A percentile compares a stretch with the other conserved stretches of the same genome.
Conservation (phyloP, 2,888 invertebrate genomes). For the Syritta pipiens region DNA sequence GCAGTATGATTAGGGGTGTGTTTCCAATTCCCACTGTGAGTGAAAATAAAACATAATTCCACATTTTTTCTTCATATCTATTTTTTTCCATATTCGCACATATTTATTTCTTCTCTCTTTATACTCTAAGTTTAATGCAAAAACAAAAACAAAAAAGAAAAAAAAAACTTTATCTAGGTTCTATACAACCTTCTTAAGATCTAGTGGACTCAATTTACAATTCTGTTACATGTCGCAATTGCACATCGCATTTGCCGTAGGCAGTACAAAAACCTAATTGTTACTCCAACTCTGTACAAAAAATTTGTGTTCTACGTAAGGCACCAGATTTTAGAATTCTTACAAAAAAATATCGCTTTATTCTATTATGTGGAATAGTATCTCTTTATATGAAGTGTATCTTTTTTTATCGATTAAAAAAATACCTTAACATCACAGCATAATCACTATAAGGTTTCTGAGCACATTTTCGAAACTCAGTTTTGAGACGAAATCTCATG, state of each 20-base stretch:
- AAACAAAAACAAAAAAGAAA: neutral
- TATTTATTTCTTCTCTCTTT: neutral
- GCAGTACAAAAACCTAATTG: slow-evolving; percentile 9
- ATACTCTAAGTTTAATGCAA: neutral
- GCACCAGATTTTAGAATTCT: slow-evolving; percentile 29
- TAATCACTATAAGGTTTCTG: slow-evolving; percentile 56
- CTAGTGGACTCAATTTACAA: slow-evolving; percentile 50
- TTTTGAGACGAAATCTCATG: slow-evolving; percentile 39
- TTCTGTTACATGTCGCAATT: neutral
- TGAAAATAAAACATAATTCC: too few species aligned
- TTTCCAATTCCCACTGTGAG: too few species aligned
- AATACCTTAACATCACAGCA: slow-evolving; percentile 66
- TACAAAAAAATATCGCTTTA: slow-evolving; percentile 21
- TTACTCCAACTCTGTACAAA: slow-evolving; percentile 15
- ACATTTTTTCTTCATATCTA: neutral
- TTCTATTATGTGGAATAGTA: neutral
- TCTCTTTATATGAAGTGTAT: neutral
- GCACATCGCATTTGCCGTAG: slow-evolving; percentile 8
- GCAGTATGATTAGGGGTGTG: too few species aligned
- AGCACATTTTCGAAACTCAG: slow-evolving; percentile 13
- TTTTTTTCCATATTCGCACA: slow-evolving; percentile 2
- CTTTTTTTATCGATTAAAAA: slow-evolving; percentile 13
- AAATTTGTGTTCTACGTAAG: slow-evolving; percentile 37
- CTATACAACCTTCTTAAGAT: slow-evolving; percentile 13
- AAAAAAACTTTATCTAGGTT: neutral